Evolutionary conservation across 2,113 vertebrate genomes (phyloP).

Genomic region (Harpagus bidentatus): DNA sequence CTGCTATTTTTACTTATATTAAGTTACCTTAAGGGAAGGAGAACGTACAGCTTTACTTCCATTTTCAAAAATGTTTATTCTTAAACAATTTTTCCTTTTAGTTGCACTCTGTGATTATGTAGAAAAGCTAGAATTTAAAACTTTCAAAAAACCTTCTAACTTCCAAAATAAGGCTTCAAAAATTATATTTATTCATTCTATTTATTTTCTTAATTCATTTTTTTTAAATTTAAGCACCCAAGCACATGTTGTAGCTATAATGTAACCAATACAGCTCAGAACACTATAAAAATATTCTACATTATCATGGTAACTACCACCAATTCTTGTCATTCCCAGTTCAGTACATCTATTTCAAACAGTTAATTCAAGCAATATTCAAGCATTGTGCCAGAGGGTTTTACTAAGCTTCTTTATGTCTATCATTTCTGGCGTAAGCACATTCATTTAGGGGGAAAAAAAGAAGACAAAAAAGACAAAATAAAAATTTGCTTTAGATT

Average conservation of each 20-base stretch:
- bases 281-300: neutral
- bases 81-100: neutral
- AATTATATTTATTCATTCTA: neutral
- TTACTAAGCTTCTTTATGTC: neutral
- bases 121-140: neutral
- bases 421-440: neutral
- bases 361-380: neutral
- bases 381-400: neutral
- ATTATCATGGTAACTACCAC: neutral
- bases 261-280: neutral
- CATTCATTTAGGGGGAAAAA: neutral
- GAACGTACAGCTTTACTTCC: neutral
- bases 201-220: neutral
- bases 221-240: neutral
- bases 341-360: neutral
- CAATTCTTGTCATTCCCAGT: neutral
- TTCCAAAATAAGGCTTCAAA: neutral
- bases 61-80: neutral
- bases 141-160: neutral
- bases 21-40: neutral
- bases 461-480: neutral
- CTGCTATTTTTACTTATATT: neutral
- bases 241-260: neutral
- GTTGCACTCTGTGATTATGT: neutral
- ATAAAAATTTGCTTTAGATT: neutral